Evolutionary conservation across 1,140 invertebrate genomes (phyloP).

Genomic region (Dreissena rostriformis): DNA sequence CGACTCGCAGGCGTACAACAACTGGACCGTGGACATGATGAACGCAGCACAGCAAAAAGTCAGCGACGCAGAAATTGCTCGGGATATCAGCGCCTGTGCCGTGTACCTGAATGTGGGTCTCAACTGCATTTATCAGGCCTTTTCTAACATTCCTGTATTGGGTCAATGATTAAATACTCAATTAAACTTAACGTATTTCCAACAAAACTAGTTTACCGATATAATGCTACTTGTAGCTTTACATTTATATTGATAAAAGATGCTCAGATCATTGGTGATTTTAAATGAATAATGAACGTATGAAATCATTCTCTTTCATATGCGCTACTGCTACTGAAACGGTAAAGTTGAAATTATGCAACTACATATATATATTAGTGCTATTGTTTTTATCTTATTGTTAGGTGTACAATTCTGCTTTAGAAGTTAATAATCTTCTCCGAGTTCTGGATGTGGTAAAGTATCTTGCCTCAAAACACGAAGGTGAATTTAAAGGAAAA

Average conservation of each 20-base stretch:
- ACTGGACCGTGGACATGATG: slow-evolving; percentile 30
- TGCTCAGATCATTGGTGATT: no score
- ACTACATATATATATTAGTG: background rate
- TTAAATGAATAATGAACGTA: no score
- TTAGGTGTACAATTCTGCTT: slow-evolving; percentile 32
- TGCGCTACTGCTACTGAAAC: background rate
- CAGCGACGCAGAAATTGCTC: background rate
- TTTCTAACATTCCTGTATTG: no score
- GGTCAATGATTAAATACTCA: background rate
- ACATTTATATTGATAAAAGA: no score
- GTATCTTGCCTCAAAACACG: slow-evolving; percentile 33
- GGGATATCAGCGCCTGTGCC: slow-evolving; percentile 30
- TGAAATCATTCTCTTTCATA: no score
- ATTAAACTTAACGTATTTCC: background rate
- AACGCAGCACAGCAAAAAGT: slow-evolving; percentile 10
- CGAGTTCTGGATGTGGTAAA: slow-evolving; percentile 14
- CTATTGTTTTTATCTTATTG: background rate
- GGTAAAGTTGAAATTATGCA: background rate
- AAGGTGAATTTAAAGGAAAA: slow-evolving; percentile 3
- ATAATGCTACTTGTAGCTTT: no score
- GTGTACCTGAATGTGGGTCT: slow-evolving; percentile 22
- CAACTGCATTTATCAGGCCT: background rate
- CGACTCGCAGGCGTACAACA: slow-evolving; percentile 30
- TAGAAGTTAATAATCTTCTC: slow-evolving; percentile 37
- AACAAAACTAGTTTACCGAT: no score